Base-by-base conservation (phyloP, 1,140 invertebrate species). In the Pollicipes pollicipes region DNA sequence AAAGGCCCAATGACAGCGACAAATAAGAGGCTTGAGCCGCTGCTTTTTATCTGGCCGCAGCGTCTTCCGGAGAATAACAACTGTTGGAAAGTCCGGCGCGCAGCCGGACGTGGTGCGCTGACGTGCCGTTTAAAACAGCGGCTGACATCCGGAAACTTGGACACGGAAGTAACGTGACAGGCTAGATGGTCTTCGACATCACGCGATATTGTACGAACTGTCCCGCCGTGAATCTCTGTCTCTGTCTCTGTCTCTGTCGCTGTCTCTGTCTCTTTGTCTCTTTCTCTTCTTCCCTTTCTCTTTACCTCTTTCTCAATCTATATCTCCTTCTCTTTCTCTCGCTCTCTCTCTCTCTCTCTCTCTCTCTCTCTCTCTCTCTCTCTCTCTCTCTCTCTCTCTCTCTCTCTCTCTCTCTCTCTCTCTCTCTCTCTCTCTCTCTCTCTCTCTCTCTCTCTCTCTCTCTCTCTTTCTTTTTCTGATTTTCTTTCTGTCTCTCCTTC, bases 281-380 rank as follows among this genome's bases (percentile, higher is more conserved):
- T 70, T 70, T 32, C 71, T 30, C 30, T 63, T 3, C 31, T 45
- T 70, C 16, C 17, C 27, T 35, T 26, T 35, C 28, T 35, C 30
- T 64, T 21, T 30, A 30, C 13, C n/a, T 28, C n/a, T 68, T 27
- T 68, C 30, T 31, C 64, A 17, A 26, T 30, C n/a, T 30, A n/a
- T 67, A 26, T 27, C 70, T 66, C 64, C 26, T 29, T 10, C 45
- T 28, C 64, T 30, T 26, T 71, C 66, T 69, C 67, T 69, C 67
- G 2, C 66, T 32, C 30, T 69, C 26, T 37, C 27, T 28, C 6
- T 28, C 21, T 16, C 27, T 32, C 35, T 28, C 27, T 6, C 45
- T 31, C 27, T 31, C 58, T 68, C 35, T 31, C 8, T 45, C 29
- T 1, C 66, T 30, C 70, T 30, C 70, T 58, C 28, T 27, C 58